These are phyloP conservation scores for Mythimna vitellina DNA, from an alignment of 2,888 invertebrate genomes.

Conservation along the genomic window DNA sequence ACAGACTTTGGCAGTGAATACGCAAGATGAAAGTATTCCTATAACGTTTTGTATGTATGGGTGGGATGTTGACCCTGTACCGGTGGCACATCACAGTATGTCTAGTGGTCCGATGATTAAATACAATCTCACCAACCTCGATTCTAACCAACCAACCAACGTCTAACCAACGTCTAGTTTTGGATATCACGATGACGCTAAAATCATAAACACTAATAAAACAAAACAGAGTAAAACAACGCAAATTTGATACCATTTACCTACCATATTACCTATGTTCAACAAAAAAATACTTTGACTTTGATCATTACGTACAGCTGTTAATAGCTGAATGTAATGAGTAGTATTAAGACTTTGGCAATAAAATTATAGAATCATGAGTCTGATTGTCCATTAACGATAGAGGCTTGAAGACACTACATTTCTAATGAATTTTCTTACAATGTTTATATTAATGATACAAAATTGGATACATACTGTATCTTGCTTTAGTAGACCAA, in stretches of 20 bases:
- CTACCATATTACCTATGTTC: too few relatives aligned
- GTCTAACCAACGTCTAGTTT: background rate
- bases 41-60: too few relatives aligned
- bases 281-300: too few relatives aligned
- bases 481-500: background rate
- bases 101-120: background rate
- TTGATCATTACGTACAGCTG: background rate
- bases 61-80: too few relatives aligned
- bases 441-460: background rate
- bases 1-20: too few relatives aligned
- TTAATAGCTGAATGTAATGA: background rate
- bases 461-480: background rate
- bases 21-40: too few relatives aligned
- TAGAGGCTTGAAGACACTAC: background rate
- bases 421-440: background rate
- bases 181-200: background rate
- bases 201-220: constrained; percentile 10
- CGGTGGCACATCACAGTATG: too few relatives aligned
- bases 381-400: background rate
- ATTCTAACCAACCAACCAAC: too few relatives aligned
- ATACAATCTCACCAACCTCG: too few relatives aligned
- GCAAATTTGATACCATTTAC: too few relatives aligned
- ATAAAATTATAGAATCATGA: background rate
- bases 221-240: too few relatives aligned
- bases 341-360: background rate